phyloP scores from a whole-genome alignment of 2,888 invertebrate genomes.

The Rhabditoides inermis region DNA sequence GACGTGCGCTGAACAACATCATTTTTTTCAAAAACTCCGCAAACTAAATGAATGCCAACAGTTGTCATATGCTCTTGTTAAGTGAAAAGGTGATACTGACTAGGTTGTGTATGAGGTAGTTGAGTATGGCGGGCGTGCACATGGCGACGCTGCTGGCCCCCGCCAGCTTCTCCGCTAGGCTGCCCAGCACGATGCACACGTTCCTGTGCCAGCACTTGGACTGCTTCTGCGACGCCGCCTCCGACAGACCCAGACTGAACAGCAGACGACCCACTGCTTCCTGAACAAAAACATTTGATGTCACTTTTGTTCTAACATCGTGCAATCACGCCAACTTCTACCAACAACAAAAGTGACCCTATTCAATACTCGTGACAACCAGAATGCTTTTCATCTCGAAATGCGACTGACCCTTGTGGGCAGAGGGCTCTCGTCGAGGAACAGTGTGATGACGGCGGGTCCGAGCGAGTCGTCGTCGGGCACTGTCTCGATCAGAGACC shows the following conservation, averaged over 20 bases:
- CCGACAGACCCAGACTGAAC: conserved; percentile 63
- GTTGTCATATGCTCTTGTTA: not conserved
- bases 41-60: not conserved
- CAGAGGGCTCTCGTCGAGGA: conserved; percentile 81
- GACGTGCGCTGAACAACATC: conserved; percentile 6
- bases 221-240: conserved; percentile 58
- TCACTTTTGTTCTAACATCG: no score
- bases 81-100: conserved; percentile 57
- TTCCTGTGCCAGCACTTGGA: conserved; percentile 66
- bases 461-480: conserved; percentile 73
- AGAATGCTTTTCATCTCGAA: not conserved
- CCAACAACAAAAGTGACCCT: no score
- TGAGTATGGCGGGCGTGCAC: conserved; percentile 69
- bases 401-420: conserved; percentile 67
- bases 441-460: conserved; percentile 77
- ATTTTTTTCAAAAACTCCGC: not conserved
- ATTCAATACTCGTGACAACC: no score
- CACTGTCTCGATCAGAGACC: conserved; percentile 72
- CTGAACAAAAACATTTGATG: not conserved
- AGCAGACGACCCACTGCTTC: conserved; percentile 58
- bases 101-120: conserved; percentile 73
- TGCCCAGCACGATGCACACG: conserved; percentile 78
- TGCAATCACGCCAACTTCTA: no score
- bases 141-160: conserved; percentile 78
- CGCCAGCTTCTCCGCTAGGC: conserved; percentile 82